A percentile compares a stretch with the other conserved stretches of the same genome.
Evolutionary conservation across 2,888 invertebrate species (phyloP).

Genomic region (Caenorhabditis panamensis): DNA sequence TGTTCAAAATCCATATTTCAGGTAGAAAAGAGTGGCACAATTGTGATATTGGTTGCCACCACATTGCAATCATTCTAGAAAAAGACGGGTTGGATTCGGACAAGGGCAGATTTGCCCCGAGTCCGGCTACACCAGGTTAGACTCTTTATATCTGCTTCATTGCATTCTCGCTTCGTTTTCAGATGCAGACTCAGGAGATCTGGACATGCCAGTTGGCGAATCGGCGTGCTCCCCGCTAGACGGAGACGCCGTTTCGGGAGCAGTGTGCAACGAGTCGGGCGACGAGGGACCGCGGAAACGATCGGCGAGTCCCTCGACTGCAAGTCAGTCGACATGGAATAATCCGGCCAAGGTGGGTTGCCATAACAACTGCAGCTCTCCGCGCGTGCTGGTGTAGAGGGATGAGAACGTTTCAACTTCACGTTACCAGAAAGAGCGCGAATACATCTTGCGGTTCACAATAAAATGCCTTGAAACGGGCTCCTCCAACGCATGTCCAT

Average conservation of each 20-base stretch:
- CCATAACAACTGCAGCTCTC: not conserved
- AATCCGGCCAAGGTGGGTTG: conserved; percentile 60
- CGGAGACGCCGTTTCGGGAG: conserved; percentile 26
- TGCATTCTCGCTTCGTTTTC: conserved; percentile 4
- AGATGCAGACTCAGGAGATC: conserved; percentile 37
- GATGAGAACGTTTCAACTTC: not conserved
- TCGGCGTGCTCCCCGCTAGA: conserved; percentile 40
- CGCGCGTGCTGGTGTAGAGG: not conserved
- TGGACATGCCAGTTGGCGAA: conserved; percentile 51
- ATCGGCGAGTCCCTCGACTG: conserved; percentile 49
- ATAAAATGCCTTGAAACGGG: not conserved
- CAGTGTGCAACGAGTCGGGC: conserved; percentile 42
- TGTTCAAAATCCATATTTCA: conserved; percentile 9
- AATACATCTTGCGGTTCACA: not conserved
- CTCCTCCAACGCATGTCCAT: not conserved
- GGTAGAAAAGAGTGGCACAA: conserved; percentile 51
- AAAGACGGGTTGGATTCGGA: conserved; percentile 60
- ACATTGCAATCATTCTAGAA: conserved; percentile 58
- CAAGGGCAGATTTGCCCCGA: conserved; percentile 41
- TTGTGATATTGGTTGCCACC: conserved; percentile 53
- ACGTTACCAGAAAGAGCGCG: not conserved
- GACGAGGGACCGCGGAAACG: conserved; percentile 50
- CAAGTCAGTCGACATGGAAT: conserved; percentile 40
- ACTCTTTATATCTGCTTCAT: not conserved
- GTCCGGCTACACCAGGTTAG: conserved; percentile 47